Base-by-base conservation (phyloP, 2,888 invertebrate species). In the Kryphioiulus occultus region DNA sequence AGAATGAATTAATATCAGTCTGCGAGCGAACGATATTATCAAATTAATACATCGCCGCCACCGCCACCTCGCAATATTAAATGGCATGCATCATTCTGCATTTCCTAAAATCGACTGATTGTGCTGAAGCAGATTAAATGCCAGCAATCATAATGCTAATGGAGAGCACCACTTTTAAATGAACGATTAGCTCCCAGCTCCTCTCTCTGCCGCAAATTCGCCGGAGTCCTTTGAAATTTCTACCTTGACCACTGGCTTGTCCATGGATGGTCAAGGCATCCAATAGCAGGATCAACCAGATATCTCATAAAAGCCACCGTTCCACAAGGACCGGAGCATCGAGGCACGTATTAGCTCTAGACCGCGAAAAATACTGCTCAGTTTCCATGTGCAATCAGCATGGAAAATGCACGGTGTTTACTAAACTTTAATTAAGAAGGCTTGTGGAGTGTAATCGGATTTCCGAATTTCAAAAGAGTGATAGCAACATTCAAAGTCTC, bases 41-140 rank as follows among this genome's bases (percentile, higher is more conserved):
- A 30, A 78, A 30, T 78, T 78, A 78, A 78, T 78, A 78, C 78
- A 32, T 30, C 78, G 15, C 78, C 17, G 78, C 78, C 78, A 78
- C 15, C 53, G n/a, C 53, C 30, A 17, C 78, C 30, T 78, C 78
- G 78, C 78, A 78, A 78, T 78, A 78, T 78, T 78, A 78, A 78
- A 78, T 78, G 26, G 78, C 78, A 78, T 78, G 78, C 30, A 32
- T 78, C 78, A 78, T 78, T 78, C 78, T 78, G 78, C 78, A 78
- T 78, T 78, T 5, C 78, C 15, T 17, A 30, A 78, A 78, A 78
- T 22, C 22, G 59, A 78, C 78, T 4, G 78, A 78, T 32, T 32
- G 78, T 30, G 30, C 78, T 30, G 78, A 32, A 30, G 17, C 78
- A 32, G 78, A 17, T 17, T 78, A 32, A 78, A 78, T 30, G 2